Evolutionary conservation across 2,113 vertebrate genomes (phyloP), one percentile per base, ranked within the genome.

Genomic region (Mastomys coucha): DNA sequence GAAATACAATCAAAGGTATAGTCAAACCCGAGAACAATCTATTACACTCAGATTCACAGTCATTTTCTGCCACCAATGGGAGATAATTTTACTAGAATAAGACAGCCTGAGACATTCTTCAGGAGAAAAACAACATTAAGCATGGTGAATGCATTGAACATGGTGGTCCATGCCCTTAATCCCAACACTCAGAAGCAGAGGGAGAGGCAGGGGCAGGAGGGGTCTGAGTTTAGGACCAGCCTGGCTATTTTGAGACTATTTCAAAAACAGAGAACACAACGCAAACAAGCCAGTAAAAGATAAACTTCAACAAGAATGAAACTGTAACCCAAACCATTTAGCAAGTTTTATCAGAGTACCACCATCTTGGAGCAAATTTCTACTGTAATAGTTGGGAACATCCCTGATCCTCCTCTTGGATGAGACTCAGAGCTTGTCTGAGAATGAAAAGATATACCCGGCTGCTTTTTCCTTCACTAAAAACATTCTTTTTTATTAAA

Each of bases 41-140:
- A 36, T 93, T 58, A 80, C 89, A 67, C 24, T 39, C 42, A 20
- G 42, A 7, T 16, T 88, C 53, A 73, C 28, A 77, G 20, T 75
- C 65, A 60, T 76, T 87, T 89, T 86, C 45, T 88, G 63, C 75
- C 39, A 75, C 20, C 7, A n/a, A 39, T 14, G 36, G 73, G 73
- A 81, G 26, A n/a, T 69, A 11, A 2, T 93, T 82, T 90, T 67
- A 49, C 31, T n/a, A 92, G 78, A 63, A 88, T 91, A 93, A 91
- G 49, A 69, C 45, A 7, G 12, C 17, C 53, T 92, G 70, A 69
- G 72, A 67, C 22, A 88, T 90, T 36, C 8, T 87, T 84, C 82
- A 88, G 39, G 39, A 53, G 63, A 70, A 86, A 80, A 82, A 13
- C 16, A 67, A 36, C 58, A 60, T 65, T 60, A 42, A 63, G 65